Evolutionary conservation across 2,113 vertebrate genomes (phyloP), one percentile per base, ranked within the genome.

Genomic region (Microcebus murinus): DNA sequence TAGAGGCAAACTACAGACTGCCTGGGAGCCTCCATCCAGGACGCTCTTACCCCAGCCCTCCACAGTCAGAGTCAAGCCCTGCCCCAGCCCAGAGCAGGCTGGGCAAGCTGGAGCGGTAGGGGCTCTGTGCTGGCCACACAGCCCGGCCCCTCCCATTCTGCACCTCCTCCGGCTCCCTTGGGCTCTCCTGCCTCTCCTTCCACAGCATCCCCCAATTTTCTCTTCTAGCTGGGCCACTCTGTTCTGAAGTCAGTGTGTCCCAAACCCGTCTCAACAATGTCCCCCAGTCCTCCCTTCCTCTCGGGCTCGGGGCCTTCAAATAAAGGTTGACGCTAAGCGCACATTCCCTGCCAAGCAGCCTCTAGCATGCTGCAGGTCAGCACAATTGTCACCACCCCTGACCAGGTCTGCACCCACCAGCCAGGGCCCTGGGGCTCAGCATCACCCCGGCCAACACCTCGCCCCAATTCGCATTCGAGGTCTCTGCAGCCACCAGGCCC

Each of bases 331-430:
- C 21, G 0, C 59, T 1, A 18, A 31, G 31, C 21, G 5, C 0
- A 45, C 36, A 23, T 2, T 13, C 4, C 23, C 36, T 18, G 1
- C 39, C 63, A 48, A 2, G 21, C n/a, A 14, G 61, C 7, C 8
- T 18, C 8, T 4, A 42, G n/a, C 12, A 0, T 4, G 8, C 36
- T 25, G 6, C 48, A 1, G 3, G 1, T 3, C 10, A 14, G 23
- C 45, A 82, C 48, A 9, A 73, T 6, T 25, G 36, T 27, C 13
- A 14, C 39, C 39, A 45, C 39, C 39, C 12, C 23, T 20, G 68
- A 42, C 29, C 45, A 1, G 21, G 11, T 18, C 18, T 1, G 45
- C 73, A 11, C 18, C 34, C 8, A 1, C 5, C 12, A 6, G 45
- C 68, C 20, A 21, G 67, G 6, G 6, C 42, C 6, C 8, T 25